Evolutionary conservation across 2,888 invertebrate genomes (phyloP).

Genomic region (Agrenia bidenticulata): DNA sequence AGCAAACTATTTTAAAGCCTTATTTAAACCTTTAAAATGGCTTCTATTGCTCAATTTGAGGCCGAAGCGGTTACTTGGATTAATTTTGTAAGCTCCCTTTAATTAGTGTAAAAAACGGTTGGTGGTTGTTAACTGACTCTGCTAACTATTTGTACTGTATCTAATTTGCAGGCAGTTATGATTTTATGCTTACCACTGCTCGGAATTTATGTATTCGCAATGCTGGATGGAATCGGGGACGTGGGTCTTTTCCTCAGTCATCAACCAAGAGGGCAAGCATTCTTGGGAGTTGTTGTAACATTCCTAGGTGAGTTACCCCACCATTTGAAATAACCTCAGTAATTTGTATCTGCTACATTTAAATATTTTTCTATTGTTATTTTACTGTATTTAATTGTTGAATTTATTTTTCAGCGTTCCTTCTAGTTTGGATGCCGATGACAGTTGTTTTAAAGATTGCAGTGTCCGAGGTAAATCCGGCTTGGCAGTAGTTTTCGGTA

Average conservation of each 20-base stretch:
- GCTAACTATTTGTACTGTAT: neutral
- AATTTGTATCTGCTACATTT: neutral
- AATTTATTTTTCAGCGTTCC: conserved; percentile 20
- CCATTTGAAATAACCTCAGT: neutral
- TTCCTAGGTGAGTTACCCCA: conserved; percentile 26
- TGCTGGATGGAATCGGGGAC: conserved; percentile 20
- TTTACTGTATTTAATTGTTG: too few species aligned
- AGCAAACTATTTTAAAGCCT: too few species aligned
- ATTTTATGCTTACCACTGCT: conserved; percentile 29
- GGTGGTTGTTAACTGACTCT: too few species aligned
- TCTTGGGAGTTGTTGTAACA: conserved; percentile 25
- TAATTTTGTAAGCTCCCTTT: conserved; percentile 27
- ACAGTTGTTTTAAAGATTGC: conserved; percentile 34
- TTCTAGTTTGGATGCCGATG: conserved; percentile 25
- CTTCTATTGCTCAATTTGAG: neutral
- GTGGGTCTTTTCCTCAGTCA: conserved; percentile 22
- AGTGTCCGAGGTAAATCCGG: conserved; percentile 26
- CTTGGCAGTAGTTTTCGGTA: too few species aligned
- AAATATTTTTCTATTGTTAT: too few species aligned
- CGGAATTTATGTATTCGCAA: conserved; percentile 27
- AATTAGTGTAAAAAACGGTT: too few species aligned
- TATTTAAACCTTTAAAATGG: neutral
- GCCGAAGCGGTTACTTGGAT: conserved; percentile 28
- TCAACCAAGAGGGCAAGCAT: conserved; percentile 22
- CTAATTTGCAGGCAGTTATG: conserved; percentile 19